Evolutionary conservation across 2,797 vertebrate species (phyloP).

Genomic region (Carapus acus): DNA sequence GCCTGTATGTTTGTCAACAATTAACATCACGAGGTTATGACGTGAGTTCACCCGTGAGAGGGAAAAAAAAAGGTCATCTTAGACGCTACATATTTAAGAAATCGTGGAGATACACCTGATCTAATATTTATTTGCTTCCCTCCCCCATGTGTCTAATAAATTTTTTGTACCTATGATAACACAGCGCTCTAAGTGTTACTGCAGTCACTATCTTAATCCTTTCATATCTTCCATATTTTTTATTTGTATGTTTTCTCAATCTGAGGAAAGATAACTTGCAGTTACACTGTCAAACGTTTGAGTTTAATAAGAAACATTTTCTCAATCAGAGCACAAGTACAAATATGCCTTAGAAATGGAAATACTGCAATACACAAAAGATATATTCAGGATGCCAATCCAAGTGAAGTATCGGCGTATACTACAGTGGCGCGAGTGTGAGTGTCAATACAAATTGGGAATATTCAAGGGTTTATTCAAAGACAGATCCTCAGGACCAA

Average conservation of each 20-base stretch:
- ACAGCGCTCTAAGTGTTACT: slow-evolving; percentile 2
- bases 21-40: slow-evolving; percentile 17
- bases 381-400: too few relatives aligned
- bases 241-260: too few relatives aligned
- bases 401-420: too few relatives aligned
- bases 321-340: too few relatives aligned
- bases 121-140: slow-evolving; percentile 31
- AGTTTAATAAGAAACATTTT: too few relatives aligned
- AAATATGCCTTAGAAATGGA: slow-evolving; percentile 36
- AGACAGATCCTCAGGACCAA: slow-evolving; percentile 80
- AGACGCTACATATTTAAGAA: slow-evolving; percentile 61
- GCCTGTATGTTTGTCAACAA: slow-evolving; percentile 26
- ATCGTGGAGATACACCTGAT: slow-evolving; percentile 29
- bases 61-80: slow-evolving; percentile 28
- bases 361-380: slow-evolving; percentile 6
- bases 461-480: slow-evolving; percentile 52
- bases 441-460: slow-evolving; percentile 44
- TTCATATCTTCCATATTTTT: too few relatives aligned
- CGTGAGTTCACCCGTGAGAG: slow-evolving; percentile 33
- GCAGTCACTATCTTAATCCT: too few relatives aligned
- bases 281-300: too few relatives aligned
- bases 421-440: too few relatives aligned
- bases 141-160: slow-evolving; percentile 38
- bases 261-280: too few relatives aligned
- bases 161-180: slow-evolving; percentile 19